Evolutionary conservation across 35 echinoderm and acorn worm species (phyloP).

Genomic region (Heliocidaris tuberculata): DNA sequence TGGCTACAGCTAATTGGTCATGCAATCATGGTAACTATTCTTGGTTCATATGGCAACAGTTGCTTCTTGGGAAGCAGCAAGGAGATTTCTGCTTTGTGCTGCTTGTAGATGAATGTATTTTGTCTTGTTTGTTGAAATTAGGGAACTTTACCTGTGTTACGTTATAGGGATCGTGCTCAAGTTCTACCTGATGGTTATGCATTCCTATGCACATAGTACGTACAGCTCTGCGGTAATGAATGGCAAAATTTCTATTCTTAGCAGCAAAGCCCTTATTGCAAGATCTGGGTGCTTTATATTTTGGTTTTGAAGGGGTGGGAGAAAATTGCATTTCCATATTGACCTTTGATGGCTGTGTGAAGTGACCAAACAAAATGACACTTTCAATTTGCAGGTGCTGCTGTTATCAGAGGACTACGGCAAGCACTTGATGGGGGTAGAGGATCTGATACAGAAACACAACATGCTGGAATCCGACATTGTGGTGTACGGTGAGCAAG

Average conservation of each 20-base stretch:
- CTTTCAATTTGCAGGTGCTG: slow-evolving; percentile 58
- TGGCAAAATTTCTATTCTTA: not conserved
- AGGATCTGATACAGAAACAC: slow-evolving; percentile 96
- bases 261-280: not conserved
- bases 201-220: not conserved
- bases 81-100: not conserved
- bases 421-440: slow-evolving; percentile 98
- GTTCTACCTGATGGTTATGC: not conserved
- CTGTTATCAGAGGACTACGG: slow-evolving; percentile 96
- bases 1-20: not conserved
- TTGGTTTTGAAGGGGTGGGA: not conserved
- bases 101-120: not conserved
- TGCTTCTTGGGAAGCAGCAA: not conserved
- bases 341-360: not conserved
- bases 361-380: not conserved
- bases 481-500: slow-evolving; percentile 82
- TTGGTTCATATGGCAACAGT: not conserved
- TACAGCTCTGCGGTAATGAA: not conserved
- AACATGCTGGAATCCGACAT: slow-evolving; percentile 94
- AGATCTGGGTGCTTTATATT: not conserved
- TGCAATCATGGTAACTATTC: not conserved
- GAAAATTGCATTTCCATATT: not conserved
- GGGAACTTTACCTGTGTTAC: not conserved
- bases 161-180: not conserved
- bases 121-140: not conserved